A percentile compares a stretch with the other conserved stretches of the same genome.
Evolutionary conservation across 2,888 invertebrate species (phyloP).

Genomic region (Vanessa cardui): DNA sequence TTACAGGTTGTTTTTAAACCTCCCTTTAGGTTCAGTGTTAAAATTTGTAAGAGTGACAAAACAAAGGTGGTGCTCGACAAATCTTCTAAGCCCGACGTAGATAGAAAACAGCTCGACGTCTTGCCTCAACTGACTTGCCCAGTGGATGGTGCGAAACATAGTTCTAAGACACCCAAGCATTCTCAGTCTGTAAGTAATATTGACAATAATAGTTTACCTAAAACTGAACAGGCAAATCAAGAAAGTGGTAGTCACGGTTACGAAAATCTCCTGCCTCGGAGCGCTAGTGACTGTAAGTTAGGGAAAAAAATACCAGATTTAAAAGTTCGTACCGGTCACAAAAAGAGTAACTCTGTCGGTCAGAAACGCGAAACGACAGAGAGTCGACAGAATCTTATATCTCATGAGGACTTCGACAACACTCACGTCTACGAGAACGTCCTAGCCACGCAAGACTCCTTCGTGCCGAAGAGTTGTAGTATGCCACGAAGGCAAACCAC

Average conservation of each 20-base stretch:
- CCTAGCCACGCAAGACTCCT: constrained; percentile 54
- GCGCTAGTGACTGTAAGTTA: constrained; percentile 74
- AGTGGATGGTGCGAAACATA: constrained; percentile 59
- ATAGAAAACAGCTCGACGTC: constrained; percentile 65
- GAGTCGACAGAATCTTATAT: constrained; percentile 75
- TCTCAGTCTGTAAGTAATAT: constrained; percentile 56
- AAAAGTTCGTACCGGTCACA: constrained; percentile 63
- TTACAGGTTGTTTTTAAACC: constrained; percentile 94
- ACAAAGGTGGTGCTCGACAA: constrained; percentile 84
- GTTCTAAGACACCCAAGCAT: constrained; percentile 61
- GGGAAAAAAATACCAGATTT: constrained; percentile 62
- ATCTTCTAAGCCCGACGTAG: constrained; percentile 77
- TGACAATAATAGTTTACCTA: constrained; percentile 51
- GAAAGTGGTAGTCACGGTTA: constrained; percentile 62
- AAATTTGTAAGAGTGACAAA: constrained; percentile 88
- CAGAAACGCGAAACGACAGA: constrained; percentile 74
- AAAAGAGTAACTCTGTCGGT: constrained; percentile 76
- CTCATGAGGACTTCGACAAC: constrained; percentile 67
- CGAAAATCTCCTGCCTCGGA: constrained; percentile 71
- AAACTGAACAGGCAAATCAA: constrained; percentile 55
- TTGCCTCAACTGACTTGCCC: constrained; percentile 50
- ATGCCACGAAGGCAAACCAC: constrained; percentile 73
- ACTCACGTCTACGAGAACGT: constrained; percentile 78
- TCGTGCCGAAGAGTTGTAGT: constrained; percentile 73
- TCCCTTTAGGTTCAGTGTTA: constrained; percentile 93